phyloP scores from a whole-genome alignment of 2,888 invertebrate species.

The Leptinotarsa haldemani region DNA sequence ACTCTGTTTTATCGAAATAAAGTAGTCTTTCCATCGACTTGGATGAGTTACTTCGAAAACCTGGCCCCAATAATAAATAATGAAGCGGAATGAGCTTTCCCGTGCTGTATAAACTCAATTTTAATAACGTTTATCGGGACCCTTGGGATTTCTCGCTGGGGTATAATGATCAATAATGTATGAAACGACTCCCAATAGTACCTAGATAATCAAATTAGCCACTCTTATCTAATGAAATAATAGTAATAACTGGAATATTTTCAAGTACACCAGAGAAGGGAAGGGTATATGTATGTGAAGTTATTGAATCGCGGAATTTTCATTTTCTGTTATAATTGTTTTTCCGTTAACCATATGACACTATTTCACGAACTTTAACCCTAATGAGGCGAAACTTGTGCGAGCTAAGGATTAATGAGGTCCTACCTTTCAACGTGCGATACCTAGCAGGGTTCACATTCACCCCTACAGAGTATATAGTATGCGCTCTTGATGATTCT shows the following conservation, averaged over 20 bases:
- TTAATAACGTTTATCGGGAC: conserved; percentile 8
- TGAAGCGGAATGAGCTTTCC: background rate
- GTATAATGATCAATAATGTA: conserved; percentile 21
- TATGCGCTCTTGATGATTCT: too few relatives aligned
- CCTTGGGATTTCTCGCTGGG: background rate
- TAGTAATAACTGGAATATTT: conserved; percentile 8
- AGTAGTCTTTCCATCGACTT: background rate
- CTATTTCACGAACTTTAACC: too few relatives aligned
- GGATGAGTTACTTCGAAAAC: background rate
- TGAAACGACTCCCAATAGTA: conserved; percentile 19
- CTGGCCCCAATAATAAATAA: background rate
- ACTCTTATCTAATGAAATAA: conserved; percentile 25
- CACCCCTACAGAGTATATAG: too few relatives aligned
- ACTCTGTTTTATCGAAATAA: background rate
- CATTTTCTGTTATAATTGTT: background rate
- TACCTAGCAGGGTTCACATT: too few relatives aligned
- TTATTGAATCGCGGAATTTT: background rate
- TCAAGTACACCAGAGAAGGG: background rate
- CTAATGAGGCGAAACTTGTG: too few relatives aligned
- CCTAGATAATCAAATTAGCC: conserved; percentile 24
- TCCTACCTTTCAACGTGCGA: too few relatives aligned
- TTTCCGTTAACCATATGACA: too few relatives aligned
- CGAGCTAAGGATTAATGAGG: too few relatives aligned
- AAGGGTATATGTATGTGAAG: background rate
- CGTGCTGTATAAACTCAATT: conserved; percentile 12